A percentile compares a stretch with the other conserved stretches of the same genome.
Conservation (phyloP, 2,113 vertebrate genomes). For the Macrotis lagotis region DNA sequence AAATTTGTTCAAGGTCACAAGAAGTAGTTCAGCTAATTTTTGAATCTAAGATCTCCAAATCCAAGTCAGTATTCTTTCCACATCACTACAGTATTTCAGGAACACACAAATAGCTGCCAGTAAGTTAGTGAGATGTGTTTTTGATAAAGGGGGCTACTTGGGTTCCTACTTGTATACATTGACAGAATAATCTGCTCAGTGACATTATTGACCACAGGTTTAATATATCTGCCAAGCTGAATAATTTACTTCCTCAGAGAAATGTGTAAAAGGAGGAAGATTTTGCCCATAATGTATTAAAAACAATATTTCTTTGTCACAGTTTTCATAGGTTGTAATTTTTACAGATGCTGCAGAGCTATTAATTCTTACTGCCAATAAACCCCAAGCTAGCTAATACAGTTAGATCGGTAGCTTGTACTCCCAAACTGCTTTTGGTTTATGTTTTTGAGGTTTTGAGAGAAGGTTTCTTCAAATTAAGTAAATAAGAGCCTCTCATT, state of each 20-base stretch:
- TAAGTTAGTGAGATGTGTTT: not conserved
- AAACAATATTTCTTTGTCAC: not conserved
- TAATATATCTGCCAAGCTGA: not conserved
- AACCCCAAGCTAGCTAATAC: not conserved
- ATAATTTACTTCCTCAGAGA: not conserved
- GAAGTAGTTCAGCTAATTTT: not conserved
- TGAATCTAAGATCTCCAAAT: not conserved
- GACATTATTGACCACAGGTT: not conserved
- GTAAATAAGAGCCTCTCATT: not conserved
- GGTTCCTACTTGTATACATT: not conserved
- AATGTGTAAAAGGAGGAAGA: not conserved
- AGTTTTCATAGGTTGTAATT: not conserved
- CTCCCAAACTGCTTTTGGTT: not conserved
- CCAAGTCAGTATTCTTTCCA: not conserved
- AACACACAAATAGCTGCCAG: not conserved
- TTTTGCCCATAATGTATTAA: not conserved
- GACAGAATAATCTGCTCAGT: not conserved
- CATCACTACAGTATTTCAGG: not conserved
- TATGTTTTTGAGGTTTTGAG: not conserved
- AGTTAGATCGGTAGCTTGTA: slow-evolving; percentile 28
- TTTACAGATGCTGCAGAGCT: not conserved
- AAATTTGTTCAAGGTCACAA: not conserved
- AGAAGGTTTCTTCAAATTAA: slow-evolving; percentile 50
- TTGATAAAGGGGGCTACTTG: not conserved
- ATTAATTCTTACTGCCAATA: not conserved